Conservation (phyloP, 2,113 vertebrate species). For the Dendropsophus ebraccatus region DNA sequence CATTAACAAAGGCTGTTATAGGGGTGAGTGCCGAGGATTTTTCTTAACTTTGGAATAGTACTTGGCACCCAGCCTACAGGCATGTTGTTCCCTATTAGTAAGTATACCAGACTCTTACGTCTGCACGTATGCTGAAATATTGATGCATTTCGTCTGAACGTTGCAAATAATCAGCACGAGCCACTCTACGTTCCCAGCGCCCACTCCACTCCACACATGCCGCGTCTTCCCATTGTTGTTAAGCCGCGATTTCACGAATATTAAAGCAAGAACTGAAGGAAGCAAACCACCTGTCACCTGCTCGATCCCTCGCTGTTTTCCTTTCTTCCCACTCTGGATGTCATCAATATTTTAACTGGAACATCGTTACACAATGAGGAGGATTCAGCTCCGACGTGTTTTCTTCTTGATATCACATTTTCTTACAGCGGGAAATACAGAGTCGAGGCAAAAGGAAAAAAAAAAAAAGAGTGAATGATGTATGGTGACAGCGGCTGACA, state of each 20-base stretch:
- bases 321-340: conserved; percentile 32
- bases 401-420: conserved; percentile 54
- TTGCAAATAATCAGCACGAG: neutral
- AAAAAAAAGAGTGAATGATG: conserved; percentile 54
- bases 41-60: too few species aligned
- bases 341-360: conserved; percentile 52
- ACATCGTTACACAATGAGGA: conserved; percentile 42
- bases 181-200: neutral
- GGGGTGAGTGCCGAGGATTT: too few species aligned
- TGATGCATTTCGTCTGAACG: neutral
- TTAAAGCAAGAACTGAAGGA: conserved; percentile 38
- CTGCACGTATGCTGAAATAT: neutral
- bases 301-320: conserved; percentile 29
- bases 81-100: too few species aligned
- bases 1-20: too few species aligned
- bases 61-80: too few species aligned
- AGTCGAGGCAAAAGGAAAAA: neutral
- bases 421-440: conserved; percentile 44
- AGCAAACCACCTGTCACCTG: conserved; percentile 42
- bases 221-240: neutral
- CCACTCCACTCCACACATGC: neutral
- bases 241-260: conserved; percentile 22
- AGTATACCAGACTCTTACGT: too few species aligned
- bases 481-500: conserved; percentile 56
- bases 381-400: conserved; percentile 25